phyloP scores from a whole-genome alignment of 2,113 vertebrate species.

The Callipepla squamata region DNA sequence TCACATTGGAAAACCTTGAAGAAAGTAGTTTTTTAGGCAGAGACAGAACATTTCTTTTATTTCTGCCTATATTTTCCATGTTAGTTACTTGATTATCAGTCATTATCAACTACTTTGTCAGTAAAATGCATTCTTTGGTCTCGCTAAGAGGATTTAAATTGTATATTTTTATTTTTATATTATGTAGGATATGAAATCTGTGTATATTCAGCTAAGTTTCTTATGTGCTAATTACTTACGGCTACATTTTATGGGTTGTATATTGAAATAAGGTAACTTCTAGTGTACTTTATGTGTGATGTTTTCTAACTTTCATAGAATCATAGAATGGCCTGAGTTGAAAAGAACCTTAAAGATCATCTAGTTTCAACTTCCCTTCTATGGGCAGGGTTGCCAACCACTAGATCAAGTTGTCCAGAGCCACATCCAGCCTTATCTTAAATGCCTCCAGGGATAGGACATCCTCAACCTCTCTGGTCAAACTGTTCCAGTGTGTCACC shows the following conservation, averaged over 20 bases:
- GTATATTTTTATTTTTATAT: not conserved
- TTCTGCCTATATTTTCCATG: not conserved
- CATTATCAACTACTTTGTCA: not conserved
- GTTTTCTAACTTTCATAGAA: not conserved
- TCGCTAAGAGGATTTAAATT: not conserved
- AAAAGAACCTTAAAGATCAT: too few relatives aligned
- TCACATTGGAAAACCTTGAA: not conserved
- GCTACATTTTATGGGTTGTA: not conserved
- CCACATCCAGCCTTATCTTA: too few relatives aligned
- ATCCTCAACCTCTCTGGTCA: too few relatives aligned
- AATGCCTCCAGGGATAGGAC: too few relatives aligned
- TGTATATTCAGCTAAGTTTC: not conserved
- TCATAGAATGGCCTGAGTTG: too few relatives aligned
- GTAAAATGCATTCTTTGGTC: not conserved
- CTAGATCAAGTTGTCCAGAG: too few relatives aligned
- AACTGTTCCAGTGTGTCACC: too few relatives aligned
- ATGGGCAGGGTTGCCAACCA: too few relatives aligned
- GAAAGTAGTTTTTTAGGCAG: not conserved
- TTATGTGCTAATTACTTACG: not conserved
- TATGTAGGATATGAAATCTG: not conserved
- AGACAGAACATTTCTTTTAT: not conserved
- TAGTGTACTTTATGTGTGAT: not conserved
- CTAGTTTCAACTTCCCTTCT: too few relatives aligned
- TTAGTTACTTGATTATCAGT: not conserved
- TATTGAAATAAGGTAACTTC: not conserved